These are phyloP conservation scores for Nanorana parkeri DNA, from an alignment of 2,113 vertebrate species.

Conservation along the genomic window DNA sequence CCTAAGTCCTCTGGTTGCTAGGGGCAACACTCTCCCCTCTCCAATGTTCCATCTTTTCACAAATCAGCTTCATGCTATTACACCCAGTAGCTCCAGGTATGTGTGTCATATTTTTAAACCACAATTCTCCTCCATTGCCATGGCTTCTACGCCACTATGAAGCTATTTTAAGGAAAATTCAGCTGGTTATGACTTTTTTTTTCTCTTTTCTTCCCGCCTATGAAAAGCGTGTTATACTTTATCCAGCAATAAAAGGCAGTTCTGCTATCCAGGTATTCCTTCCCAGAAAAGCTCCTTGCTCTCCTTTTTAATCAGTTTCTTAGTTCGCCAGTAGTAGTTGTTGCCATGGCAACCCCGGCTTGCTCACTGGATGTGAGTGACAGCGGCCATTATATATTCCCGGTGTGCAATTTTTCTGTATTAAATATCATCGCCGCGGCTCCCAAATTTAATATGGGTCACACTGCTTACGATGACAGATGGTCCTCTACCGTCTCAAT, in stretches of 20 bases:
- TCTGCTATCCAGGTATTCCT: slow-evolving; percentile 26
- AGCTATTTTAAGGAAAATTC: background rate
- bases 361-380: slow-evolving; percentile 22
- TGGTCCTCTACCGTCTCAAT: background rate
- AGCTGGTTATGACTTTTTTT: background rate
- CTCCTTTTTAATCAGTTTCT: slow-evolving; percentile 29
- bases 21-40: too few relatives aligned
- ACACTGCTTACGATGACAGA: slow-evolving; percentile 8
- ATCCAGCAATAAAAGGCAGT: background rate
- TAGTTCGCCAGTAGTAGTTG: slow-evolving; percentile 20
- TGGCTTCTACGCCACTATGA: too few relatives aligned
- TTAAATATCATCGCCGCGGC: slow-evolving; percentile 9
- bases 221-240: background rate
- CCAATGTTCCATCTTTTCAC: too few relatives aligned
- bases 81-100: too few relatives aligned
- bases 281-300: background rate
- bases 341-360: slow-evolving; percentile 47
- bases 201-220: background rate
- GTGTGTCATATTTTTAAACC: too few relatives aligned
- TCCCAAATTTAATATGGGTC: slow-evolving; percentile 10
- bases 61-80: too few relatives aligned
- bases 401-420: slow-evolving; percentile 32
- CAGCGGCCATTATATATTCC: slow-evolving; percentile 50
- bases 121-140: too few relatives aligned
- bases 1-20: too few relatives aligned